Conservation (phyloP, 2,888 invertebrate species). For the Melinopterus prodromus region DNA sequence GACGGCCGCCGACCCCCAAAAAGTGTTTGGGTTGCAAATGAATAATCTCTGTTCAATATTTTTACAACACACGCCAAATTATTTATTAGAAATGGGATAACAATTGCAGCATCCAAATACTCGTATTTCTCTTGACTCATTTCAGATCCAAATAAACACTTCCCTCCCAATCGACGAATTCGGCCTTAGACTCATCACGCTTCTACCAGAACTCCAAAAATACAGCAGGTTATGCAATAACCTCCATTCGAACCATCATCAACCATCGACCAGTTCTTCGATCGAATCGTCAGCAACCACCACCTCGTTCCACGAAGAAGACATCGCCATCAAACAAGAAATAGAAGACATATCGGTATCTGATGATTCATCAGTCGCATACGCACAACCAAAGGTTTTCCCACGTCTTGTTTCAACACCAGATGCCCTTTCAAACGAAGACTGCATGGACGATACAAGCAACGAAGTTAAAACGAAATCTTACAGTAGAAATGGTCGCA, state of each 20-base stretch:
- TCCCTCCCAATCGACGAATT: conserved; percentile 28
- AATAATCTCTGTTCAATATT: no score
- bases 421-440: background rate
- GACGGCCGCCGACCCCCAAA: no score
- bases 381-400: no score
- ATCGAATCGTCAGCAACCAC: background rate
- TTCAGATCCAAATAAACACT: background rate
- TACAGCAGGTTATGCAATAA: background rate
- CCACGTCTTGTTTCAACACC: background rate
- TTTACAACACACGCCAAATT: no score
- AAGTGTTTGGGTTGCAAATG: no score
- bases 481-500: background rate
- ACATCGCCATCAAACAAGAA: conserved; percentile 15
- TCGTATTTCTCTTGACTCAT: background rate
- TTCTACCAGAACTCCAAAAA: conserved; percentile 14
- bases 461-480: background rate
- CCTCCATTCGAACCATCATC: background rate
- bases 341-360: background rate
- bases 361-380: background rate
- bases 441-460: background rate
- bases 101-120: background rate
- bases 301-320: conserved; percentile 7
- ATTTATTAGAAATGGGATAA: background rate
- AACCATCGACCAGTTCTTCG: background rate
- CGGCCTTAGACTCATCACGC: conserved; percentile 28